These are phyloP conservation scores for Bergia sp. DNA, from an alignment of 92 coral and sea anemone genomes.

Conservation along the genomic window DNA sequence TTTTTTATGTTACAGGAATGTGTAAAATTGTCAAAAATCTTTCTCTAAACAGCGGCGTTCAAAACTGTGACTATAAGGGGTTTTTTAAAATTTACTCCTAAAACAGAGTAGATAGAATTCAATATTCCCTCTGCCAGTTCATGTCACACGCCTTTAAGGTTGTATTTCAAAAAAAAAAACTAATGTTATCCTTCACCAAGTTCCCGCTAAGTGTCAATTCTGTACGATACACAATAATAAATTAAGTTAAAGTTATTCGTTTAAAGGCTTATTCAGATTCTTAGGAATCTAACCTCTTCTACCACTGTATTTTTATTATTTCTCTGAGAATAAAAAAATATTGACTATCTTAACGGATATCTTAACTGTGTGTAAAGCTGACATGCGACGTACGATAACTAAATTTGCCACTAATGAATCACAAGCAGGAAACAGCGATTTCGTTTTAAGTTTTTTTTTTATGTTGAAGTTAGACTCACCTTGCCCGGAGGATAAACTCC, in stretches of 20 bases:
- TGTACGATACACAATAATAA: constrained; percentile 24
- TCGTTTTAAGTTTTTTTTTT: background rate
- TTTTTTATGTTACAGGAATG: constrained; percentile 20
- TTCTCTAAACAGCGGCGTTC: constrained; percentile 2
- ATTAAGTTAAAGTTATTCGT: background rate
- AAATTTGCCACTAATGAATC: background rate
- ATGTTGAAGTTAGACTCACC: background rate
- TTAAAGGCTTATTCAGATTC: constrained; percentile 2
- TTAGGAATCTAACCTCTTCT: background rate
- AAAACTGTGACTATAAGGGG: background rate
- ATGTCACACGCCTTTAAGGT: background rate
- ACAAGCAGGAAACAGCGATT: background rate
- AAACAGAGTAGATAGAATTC: background rate
- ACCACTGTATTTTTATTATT: background rate
- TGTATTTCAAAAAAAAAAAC: background rate
- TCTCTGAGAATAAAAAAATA: background rate
- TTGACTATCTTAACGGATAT: too few relatives aligned
- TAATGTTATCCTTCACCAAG: too few relatives aligned
- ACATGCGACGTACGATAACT: background rate
- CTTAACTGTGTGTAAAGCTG: background rate
- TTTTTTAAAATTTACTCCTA: background rate
- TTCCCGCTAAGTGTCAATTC: background rate
- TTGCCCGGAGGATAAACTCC: constrained; percentile 12
- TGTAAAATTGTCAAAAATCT: constrained; percentile 22
- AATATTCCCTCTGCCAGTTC: background rate